Conservation (phyloP, 1,140 invertebrate genomes). For the Magallana angulata region DNA sequence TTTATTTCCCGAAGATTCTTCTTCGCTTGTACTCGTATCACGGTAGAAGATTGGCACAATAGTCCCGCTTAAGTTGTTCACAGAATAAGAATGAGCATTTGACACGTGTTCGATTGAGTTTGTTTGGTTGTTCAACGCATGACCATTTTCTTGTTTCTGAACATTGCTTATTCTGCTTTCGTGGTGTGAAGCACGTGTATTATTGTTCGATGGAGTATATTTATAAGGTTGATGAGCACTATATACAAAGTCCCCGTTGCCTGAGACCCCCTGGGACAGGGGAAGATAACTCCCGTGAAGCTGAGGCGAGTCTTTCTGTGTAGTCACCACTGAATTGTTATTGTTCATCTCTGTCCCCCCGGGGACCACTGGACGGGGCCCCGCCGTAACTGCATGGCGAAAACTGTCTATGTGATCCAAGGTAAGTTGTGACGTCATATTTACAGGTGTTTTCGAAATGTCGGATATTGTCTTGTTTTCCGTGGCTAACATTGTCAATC, state of each 20-base stretch:
- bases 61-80: background rate
- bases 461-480: background rate
- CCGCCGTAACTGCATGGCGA: background rate
- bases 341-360: background rate
- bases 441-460: background rate
- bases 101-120: conserved; percentile 10
- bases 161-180: too few species aligned
- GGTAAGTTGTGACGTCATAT: background rate
- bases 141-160: background rate
- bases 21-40: background rate
- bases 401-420: background rate
- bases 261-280: background rate
- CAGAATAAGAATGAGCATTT: background rate
- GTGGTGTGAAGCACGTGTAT: background rate
- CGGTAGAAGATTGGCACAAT: background rate
- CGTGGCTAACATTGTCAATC: background rate
- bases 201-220: background rate
- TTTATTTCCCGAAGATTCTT: background rate
- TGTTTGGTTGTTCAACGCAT: background rate
- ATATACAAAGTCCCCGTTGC: background rate
- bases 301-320: background rate
- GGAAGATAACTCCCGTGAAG: background rate
- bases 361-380: background rate
- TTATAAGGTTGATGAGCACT: background rate
- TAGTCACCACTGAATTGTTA: background rate